These are phyloP conservation scores for Vanessa atalanta DNA, from an alignment of 1,140 invertebrate genomes.

Conservation along the genomic window DNA sequence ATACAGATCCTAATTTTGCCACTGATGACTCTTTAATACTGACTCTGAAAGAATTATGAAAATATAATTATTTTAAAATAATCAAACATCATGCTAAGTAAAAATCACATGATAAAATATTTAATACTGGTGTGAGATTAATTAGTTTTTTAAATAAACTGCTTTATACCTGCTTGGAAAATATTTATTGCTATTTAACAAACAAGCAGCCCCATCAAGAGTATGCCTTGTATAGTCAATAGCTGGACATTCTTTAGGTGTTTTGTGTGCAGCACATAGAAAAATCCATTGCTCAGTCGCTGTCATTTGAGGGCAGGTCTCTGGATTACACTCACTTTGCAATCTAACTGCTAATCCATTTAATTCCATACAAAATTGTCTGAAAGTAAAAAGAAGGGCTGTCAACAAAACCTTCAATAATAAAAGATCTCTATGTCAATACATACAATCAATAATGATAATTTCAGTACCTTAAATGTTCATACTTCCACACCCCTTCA, in stretches of 20 bases:
- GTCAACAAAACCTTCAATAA: background rate
- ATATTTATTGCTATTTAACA: slow-evolving; percentile 99
- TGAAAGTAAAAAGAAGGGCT: slow-evolving; percentile 68
- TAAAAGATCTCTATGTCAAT: no score
- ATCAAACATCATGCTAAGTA: background rate
- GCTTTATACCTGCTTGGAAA: slow-evolving; percentile 95
- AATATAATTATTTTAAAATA: slow-evolving; percentile 5
- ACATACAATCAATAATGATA: background rate
- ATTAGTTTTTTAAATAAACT: background rate
- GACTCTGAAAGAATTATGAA: slow-evolving; percentile 85
- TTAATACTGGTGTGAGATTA: no score
- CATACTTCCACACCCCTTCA: slow-evolving; percentile 99
- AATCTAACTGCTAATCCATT: slow-evolving; percentile 97
- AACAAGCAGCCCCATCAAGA: slow-evolving; percentile 98
- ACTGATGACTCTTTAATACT: slow-evolving; percentile 99
- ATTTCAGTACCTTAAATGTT: slow-evolving; percentile 90
- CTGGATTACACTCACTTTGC: slow-evolving; percentile 97
- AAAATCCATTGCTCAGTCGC: slow-evolving; percentile 99
- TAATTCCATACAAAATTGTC: slow-evolving; percentile 99
- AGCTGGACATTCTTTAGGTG: slow-evolving; percentile 99
- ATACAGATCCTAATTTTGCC: slow-evolving; percentile 98
- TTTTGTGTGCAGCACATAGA: slow-evolving; percentile 99
- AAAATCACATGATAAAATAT: no score
- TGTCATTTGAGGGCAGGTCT: slow-evolving; percentile 99
- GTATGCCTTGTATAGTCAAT: slow-evolving; percentile 99